phyloP scores from a whole-genome alignment of 2,113 vertebrate genomes.

The Carollia perspicillata region DNA sequence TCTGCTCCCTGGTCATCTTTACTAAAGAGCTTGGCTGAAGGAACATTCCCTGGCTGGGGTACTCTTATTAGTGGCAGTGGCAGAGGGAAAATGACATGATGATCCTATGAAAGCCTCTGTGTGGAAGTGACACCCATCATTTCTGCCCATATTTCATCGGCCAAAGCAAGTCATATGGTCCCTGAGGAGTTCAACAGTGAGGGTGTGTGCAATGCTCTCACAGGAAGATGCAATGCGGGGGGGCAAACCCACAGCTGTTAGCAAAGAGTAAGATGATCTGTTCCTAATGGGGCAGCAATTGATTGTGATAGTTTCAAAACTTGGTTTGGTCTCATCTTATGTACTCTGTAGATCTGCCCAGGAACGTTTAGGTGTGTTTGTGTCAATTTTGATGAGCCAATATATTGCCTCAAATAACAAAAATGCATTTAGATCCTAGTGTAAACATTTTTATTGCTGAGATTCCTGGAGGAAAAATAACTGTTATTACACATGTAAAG shows the following conservation, averaged over 20 bases:
- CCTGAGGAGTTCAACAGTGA: not conserved
- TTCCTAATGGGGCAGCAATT: not conserved
- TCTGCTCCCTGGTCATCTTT: not conserved
- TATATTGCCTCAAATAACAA: constrained; percentile 41
- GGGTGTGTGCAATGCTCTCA: not conserved
- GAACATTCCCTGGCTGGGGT: not conserved
- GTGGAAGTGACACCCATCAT: not conserved
- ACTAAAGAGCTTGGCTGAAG: not conserved
- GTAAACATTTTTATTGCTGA: constrained; percentile 25
- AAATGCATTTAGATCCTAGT: not conserved
- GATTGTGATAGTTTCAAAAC: not conserved
- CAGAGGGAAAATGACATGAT: not conserved
- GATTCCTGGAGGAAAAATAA: constrained; percentile 39
- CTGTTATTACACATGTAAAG: not conserved
- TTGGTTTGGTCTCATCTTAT: not conserved
- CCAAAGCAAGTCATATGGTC: not conserved
- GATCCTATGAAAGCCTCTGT: not conserved
- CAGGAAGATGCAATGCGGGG: fast-evolving
- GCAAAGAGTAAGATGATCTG: not conserved
- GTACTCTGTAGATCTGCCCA: not conserved
- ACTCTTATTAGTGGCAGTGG: no score
- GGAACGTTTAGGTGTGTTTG: not conserved
- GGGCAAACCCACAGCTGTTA: not conserved
- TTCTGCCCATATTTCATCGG: not conserved
- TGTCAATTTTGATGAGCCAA: constrained; percentile 35